phyloP scores from a whole-genome alignment of 2,797 vertebrate species.

The Falco peregrinus region DNA sequence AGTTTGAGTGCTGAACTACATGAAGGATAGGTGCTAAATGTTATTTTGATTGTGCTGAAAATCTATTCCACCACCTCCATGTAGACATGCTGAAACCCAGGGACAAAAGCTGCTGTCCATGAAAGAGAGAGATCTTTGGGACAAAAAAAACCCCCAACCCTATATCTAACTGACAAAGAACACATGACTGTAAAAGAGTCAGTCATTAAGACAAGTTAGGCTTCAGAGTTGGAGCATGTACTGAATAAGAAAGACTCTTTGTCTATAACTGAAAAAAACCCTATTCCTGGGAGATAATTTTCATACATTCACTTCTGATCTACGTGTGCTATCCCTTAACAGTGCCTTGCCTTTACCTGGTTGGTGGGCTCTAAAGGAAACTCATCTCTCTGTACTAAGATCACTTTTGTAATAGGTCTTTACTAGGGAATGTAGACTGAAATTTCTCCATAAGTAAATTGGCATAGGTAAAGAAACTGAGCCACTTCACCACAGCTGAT shows the following conservation, averaged over 20 bases:
- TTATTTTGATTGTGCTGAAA: neutral
- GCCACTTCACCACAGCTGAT: neutral
- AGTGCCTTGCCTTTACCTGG: neutral
- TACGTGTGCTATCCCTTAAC: accelerated
- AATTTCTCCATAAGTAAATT: neutral
- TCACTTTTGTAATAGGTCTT: neutral
- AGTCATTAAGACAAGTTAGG: neutral
- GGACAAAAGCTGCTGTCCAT: neutral
- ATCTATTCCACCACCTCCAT: neutral
- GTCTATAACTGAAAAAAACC: neutral
- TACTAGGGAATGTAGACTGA: too few species aligned
- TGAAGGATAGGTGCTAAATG: neutral
- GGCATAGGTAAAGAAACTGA: neutral
- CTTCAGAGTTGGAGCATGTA: neutral
- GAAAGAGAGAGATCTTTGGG: neutral
- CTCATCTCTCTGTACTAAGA: neutral
- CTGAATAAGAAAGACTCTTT: neutral
- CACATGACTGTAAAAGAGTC: neutral
- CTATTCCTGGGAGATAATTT: neutral
- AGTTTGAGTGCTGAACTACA: neutral
- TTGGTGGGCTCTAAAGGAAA: neutral
- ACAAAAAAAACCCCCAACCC: accelerated
- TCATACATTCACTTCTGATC: neutral
- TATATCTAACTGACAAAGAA: neutral
- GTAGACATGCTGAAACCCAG: neutral